Evolutionary conservation across 2,888 invertebrate species (phyloP).

Genomic region (Epirrhoe alternata): DNA sequence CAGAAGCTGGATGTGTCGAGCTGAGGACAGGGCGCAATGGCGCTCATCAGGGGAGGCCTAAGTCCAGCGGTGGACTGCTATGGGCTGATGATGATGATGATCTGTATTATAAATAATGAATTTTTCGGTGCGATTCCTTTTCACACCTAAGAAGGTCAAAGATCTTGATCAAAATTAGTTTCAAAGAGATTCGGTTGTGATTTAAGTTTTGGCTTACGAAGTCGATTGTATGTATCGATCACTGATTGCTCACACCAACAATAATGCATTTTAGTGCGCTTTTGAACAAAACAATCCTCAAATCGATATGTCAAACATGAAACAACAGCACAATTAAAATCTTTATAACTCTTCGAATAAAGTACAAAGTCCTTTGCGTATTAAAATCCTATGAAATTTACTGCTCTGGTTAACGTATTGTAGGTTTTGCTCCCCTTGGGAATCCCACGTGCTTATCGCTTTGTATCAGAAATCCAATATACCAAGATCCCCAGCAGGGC

Average conservation of each 20-base stretch:
- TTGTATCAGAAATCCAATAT: slow-evolving; percentile 55
- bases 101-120: too few relatives aligned
- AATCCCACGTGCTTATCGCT: slow-evolving; percentile 62
- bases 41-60: too few relatives aligned
- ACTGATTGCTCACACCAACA: not conserved
- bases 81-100: too few relatives aligned
- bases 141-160: too few relatives aligned
- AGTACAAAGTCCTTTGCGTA: slow-evolving; percentile 18
- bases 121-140: too few relatives aligned
- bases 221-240: not conserved
- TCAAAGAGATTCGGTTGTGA: not conserved
- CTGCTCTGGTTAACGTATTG: slow-evolving; percentile 36
- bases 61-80: too few relatives aligned
- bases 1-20: too few relatives aligned
- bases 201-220: not conserved
- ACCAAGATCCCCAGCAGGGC: slow-evolving; percentile 42
- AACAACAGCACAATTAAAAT: not conserved
- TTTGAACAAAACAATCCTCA: slow-evolving; percentile 7
- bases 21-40: too few relatives aligned
- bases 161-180: too few relatives aligned
- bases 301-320: slow-evolving; percentile 21
- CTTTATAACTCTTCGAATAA: slow-evolving; percentile 5
- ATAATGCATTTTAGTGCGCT: not conserved
- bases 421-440: slow-evolving; percentile 50
- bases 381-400: slow-evolving; percentile 25